Conservation (phyloP, 1,140 invertebrate species). For the Drosophila teissieri region DNA sequence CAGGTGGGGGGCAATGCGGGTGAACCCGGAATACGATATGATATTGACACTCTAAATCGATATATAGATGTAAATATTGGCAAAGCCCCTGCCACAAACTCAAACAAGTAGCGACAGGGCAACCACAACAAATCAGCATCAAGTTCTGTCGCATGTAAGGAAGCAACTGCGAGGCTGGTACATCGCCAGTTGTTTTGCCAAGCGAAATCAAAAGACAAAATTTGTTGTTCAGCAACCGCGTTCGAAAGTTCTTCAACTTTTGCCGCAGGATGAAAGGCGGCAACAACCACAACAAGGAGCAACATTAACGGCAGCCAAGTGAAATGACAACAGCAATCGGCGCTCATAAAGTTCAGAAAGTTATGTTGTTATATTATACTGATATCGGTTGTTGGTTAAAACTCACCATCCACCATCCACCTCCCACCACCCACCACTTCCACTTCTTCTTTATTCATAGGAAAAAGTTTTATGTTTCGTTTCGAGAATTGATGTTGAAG, state of each 20-base stretch:
- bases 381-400: slow-evolving; percentile 53
- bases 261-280: slow-evolving; percentile 30
- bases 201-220: slow-evolving; percentile 65
- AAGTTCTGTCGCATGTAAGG: slow-evolving; percentile 44
- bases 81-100: neutral
- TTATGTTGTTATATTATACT: slow-evolving; percentile 62
- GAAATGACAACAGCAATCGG: slow-evolving; percentile 66
- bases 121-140: slow-evolving; percentile 37
- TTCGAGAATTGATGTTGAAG: slow-evolving; percentile 46
- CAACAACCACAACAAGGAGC: slow-evolving; percentile 30
- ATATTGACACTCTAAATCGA: slow-evolving; percentile 41
- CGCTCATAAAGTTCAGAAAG: slow-evolving; percentile 58
- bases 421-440: neutral
- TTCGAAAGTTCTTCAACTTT: slow-evolving; percentile 63
- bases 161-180: slow-evolving; percentile 32
- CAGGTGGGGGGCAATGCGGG: slow-evolving; percentile 14
- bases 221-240: slow-evolving; percentile 57
- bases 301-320: slow-evolving; percentile 51
- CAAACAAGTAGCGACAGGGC: slow-evolving; percentile 13
- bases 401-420: neutral
- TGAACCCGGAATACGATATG: slow-evolving; percentile 15
- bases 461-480: slow-evolving; percentile 47
- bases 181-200: slow-evolving; percentile 34
- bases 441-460: slow-evolving; percentile 38
- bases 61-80: neutral